Evolutionary conservation across 2,113 vertebrate species (phyloP).

Genomic region (Grus americana): DNA sequence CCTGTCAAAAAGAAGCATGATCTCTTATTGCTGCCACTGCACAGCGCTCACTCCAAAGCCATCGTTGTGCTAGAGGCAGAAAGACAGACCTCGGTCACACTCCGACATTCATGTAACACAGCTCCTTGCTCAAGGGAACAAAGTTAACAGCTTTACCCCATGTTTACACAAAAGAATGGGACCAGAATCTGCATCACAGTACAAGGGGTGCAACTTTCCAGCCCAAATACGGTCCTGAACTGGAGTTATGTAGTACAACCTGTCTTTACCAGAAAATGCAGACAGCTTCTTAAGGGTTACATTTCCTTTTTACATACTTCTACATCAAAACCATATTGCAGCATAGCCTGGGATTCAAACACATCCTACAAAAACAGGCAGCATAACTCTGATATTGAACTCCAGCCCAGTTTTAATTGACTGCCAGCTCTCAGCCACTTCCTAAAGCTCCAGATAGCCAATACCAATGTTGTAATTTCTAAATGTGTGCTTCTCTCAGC

Average conservation of each 20-base stretch:
- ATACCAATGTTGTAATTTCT: slow-evolving; percentile 70
- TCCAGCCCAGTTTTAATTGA: slow-evolving; percentile 77
- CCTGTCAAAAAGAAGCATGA: neutral
- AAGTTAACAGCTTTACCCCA: neutral
- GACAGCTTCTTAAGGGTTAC: slow-evolving; percentile 72
- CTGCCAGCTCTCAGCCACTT: slow-evolving; percentile 73
- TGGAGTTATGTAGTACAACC: slow-evolving; percentile 13
- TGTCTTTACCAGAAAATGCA: slow-evolving; percentile 65
- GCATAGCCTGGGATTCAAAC: slow-evolving; percentile 44
- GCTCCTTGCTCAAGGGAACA: neutral
- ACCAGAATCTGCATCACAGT: neutral
- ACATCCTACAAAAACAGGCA: slow-evolving; percentile 75
- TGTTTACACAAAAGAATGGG: neutral
- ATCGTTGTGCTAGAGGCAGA: neutral
- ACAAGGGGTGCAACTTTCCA: neutral
- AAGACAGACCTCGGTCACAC: neutral
- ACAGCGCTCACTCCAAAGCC: neutral
- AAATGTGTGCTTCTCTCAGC: slow-evolving; percentile 59
- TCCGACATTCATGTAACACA: neutral
- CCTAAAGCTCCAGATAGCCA: slow-evolving; percentile 70
- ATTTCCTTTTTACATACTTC: slow-evolving; percentile 77
- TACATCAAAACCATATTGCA: slow-evolving; percentile 80
- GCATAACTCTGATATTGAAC: slow-evolving; percentile 74
- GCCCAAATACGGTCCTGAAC: neutral
- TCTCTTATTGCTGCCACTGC: neutral